Percentiles rank a stretch among this genome's conserved stretches.
These are phyloP conservation scores for Anoncus sp. DNA, from an alignment of 2,888 invertebrate genomes.

Conservation along the genomic window DNA sequence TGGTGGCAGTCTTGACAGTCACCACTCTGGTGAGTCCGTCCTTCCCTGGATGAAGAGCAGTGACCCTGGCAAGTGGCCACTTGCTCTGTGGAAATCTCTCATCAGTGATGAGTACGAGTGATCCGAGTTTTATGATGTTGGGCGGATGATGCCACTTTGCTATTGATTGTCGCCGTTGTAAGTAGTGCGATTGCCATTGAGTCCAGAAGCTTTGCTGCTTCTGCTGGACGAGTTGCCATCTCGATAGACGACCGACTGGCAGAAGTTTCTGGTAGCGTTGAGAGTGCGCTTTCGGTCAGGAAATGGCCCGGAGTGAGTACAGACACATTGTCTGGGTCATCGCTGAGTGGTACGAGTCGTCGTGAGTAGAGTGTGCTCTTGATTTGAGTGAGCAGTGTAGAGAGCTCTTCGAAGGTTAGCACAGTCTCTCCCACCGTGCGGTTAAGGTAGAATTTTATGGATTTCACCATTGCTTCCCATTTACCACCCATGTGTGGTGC, in stretches of 20 bases:
- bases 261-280: constrained; percentile 13
- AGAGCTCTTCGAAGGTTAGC: constrained; percentile 70
- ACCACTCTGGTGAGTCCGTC: constrained; percentile 50
- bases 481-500: constrained; percentile 72
- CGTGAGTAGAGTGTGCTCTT: constrained; percentile 69
- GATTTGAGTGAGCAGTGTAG: constrained; percentile 67
- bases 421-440: constrained; percentile 58
- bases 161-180: constrained; percentile 12
- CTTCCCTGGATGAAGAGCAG: background rate
- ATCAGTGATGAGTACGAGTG: constrained; percentile 46
- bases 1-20: constrained; percentile 25
- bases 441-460: constrained; percentile 68
- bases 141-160: constrained; percentile 39
- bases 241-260: background rate
- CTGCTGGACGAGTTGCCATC: constrained; percentile 31
- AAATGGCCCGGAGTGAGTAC: constrained; percentile 40
- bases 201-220: constrained; percentile 14
- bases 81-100: constrained; percentile 42
- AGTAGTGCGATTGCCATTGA: constrained; percentile 28
- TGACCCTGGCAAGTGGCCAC: constrained; percentile 19
- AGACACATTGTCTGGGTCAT: constrained; percentile 52
- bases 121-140: constrained; percentile 15
- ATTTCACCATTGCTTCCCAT: constrained; percentile 72
- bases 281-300: constrained; percentile 19
- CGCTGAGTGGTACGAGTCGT: constrained; percentile 64